Evolutionary conservation across 2,113 vertebrate genomes (phyloP).

Genomic region (Verasper variegatus): DNA sequence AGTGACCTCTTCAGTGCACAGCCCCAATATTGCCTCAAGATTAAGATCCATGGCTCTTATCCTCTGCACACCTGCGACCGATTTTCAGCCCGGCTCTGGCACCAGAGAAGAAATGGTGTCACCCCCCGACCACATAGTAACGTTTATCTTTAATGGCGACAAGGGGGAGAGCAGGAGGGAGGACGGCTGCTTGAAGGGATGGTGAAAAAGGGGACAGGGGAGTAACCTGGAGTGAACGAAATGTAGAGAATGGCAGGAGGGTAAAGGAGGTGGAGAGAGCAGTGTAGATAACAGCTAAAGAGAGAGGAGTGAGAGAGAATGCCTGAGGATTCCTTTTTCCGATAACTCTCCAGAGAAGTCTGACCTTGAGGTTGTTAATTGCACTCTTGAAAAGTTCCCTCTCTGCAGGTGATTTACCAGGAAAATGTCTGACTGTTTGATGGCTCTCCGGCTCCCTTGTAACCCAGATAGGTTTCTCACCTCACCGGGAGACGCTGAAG

Average conservation of each 20-base stretch:
- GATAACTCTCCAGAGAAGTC: too few species aligned
- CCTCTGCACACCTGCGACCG: conserved; percentile 70
- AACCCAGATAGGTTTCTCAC: conserved; percentile 58
- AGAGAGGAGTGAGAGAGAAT: conserved; percentile 13
- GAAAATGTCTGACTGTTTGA: conserved; percentile 63
- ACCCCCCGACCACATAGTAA: conserved; percentile 43
- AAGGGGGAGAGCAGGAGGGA: background rate
- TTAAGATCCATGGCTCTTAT: conserved; percentile 70
- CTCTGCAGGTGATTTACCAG: conserved; percentile 54
- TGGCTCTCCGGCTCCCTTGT: conserved; percentile 64
- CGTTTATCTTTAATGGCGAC: conserved; percentile 61
- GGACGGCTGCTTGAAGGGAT: background rate
- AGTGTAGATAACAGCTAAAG: conserved; percentile 21
- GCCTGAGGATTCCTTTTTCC: too few species aligned
- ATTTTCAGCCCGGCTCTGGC: conserved; percentile 33
- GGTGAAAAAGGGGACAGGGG: conserved; percentile 2
- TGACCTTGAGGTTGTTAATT: too few species aligned
- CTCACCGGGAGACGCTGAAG: conserved; percentile 45
- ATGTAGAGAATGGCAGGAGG: conserved; percentile 10
- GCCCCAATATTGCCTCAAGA: conserved; percentile 64
- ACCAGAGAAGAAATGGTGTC: conserved; percentile 45
- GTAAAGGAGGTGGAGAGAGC: conserved; percentile 33
- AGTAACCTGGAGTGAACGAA: conserved; percentile 27
- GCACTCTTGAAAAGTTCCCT: too few species aligned
- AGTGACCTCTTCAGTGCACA: conserved; percentile 53